These are phyloP conservation scores for Temnopleurus reevesii DNA, from an alignment of 53 echinoderm and acorn worm species.

Conservation along the genomic window DNA sequence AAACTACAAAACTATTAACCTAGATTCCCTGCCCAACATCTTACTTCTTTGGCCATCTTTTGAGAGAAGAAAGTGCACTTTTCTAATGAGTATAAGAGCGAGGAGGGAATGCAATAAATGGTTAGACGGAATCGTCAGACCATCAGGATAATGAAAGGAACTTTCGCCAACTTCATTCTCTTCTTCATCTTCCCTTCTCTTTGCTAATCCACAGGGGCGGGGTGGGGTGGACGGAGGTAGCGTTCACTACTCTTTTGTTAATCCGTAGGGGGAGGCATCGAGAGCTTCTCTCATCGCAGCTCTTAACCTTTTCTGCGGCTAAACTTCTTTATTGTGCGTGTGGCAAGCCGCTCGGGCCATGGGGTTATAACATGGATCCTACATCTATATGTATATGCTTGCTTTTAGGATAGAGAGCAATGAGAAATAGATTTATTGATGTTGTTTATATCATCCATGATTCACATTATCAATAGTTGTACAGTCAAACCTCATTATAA, in stretches of 20 bases:
- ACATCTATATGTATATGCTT: too few relatives aligned
- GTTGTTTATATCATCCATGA: too few relatives aligned
- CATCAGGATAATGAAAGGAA: constrained; percentile 28
- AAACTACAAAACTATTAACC: constrained; percentile 43
- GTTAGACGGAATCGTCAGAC: neutral
- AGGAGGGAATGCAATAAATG: constrained; percentile 14
- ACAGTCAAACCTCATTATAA: too few relatives aligned
- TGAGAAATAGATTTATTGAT: too few relatives aligned
- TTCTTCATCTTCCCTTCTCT: constrained; percentile 12
- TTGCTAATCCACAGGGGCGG: constrained; percentile 20
- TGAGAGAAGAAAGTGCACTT: neutral
- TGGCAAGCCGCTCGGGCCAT: constrained; percentile 15
- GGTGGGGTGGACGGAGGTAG: too few relatives aligned
- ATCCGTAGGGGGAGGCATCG: constrained; percentile 14
- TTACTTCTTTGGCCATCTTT: constrained; percentile 12
- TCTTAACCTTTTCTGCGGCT: constrained; percentile 43
- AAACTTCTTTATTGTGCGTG: constrained; percentile 31
- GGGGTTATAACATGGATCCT: too few relatives aligned
- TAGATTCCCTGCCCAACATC: constrained; percentile 15
- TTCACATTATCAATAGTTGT: too few relatives aligned
- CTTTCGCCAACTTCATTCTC: neutral
- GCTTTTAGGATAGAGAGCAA: too few relatives aligned
- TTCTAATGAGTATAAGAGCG: constrained; percentile 1
- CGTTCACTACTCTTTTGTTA: constrained; percentile 17
- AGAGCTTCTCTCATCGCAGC: constrained; percentile 39